These are phyloP conservation scores for Esox masquinongy DNA, from an alignment of 2,797 vertebrate genomes.

Conservation along the genomic window DNA sequence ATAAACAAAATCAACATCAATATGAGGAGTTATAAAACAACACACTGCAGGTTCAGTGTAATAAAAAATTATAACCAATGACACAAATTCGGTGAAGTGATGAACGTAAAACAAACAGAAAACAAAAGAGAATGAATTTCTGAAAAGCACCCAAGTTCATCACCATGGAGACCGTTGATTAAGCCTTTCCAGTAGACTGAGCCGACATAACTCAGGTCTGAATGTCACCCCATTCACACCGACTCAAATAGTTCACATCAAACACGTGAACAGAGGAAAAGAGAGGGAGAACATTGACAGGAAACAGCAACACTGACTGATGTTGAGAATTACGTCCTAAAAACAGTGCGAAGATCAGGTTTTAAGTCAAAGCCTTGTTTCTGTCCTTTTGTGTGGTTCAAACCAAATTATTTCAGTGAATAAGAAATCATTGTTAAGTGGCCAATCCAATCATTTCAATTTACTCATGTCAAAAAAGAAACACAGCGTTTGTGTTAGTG, in stretches of 20 bases:
- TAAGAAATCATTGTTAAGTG: background rate
- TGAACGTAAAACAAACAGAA: conserved; percentile 54
- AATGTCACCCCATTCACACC: background rate
- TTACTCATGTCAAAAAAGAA: background rate
- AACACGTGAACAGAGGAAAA: background rate
- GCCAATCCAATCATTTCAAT: background rate
- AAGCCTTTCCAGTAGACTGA: conserved; percentile 68
- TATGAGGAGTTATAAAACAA: background rate
- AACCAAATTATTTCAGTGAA: background rate
- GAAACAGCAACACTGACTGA: background rate
- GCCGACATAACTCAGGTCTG: conserved; percentile 57
- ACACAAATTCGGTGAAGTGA: background rate
- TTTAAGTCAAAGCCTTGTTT: no score
- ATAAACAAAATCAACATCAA: background rate
- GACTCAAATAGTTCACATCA: background rate
- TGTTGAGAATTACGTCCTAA: background rate
- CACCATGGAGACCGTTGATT: conserved; percentile 70
- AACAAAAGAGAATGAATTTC: conserved; percentile 66
- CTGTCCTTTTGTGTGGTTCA: no score
- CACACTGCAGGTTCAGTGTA: background rate
- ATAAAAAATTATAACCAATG: background rate
- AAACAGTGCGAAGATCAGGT: background rate
- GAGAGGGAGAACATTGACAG: background rate
- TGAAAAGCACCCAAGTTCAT: conserved; percentile 64
- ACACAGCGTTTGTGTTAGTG: no score